Evolutionary conservation across 2,888 invertebrate genomes (phyloP), one percentile per base, ranked within the genome.

Genomic region (Enchytraeus crypticus): DNA sequence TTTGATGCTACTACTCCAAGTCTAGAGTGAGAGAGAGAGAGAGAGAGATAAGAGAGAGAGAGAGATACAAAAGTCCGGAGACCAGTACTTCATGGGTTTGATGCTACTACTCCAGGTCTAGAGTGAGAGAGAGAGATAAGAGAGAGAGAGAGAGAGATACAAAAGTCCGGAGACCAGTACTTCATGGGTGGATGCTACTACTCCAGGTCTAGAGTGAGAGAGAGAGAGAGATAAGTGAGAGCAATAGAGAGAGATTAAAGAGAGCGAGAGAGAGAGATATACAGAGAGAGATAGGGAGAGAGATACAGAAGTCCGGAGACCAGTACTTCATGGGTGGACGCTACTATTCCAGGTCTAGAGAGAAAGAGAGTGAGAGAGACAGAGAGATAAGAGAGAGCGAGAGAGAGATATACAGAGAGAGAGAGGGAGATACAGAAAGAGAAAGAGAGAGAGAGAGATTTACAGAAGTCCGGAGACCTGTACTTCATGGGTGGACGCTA

Each of bases 131-230:
- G 43, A 43, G 11, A 43, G 43, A 43, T n/a, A 43, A 11, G n/a
- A n/a, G n/a, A n/a, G n/a, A n/a, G n/a, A n/a, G n/a, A n/a, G 43
- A 43, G 11, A 14, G 43, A 95, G 68, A 93, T 96, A 71, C 92
- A 95, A 78, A 93, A 93, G 81, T 34, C 45, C 5, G 92, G 92
- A 2, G 71, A 75, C 0, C 84, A 92, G 55, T 95, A 92, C 81
- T 83, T 92, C 34, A 95, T 95, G 93, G 96, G 96, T 1, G 95
- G 95, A 0, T 83, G 95, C 62, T 92, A 92, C 2, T 96, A 95
- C 76, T 92, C 95, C 57, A 78, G 78, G 79, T 79, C 67, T 33
- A 30, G 14, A 26, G 23, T 5, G 43, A 43, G 43, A 43, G n/a
- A n/a, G n/a, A n/a, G n/a, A n/a, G n/a, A n/a, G n/a, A n/a, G n/a